A percentile compares a stretch with the other conserved stretches of the same genome.
Conservation (phyloP, 2,113 vertebrate species). For the Petroica traversi region DNA sequence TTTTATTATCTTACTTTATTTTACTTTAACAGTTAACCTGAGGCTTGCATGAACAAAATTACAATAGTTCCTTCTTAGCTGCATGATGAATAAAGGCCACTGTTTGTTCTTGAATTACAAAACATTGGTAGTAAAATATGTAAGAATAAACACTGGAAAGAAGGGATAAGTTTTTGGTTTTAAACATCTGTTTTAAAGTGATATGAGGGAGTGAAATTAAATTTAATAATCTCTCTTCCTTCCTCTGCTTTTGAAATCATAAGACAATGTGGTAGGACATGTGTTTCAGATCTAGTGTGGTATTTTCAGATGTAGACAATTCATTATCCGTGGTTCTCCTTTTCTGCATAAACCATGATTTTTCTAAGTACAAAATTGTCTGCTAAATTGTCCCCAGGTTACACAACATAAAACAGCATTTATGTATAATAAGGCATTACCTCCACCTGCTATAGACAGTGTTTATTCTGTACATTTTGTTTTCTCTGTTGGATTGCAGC, state of each 20-base stretch:
- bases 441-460: slow-evolving; percentile 43
- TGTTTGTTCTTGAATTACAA: slow-evolving; percentile 2
- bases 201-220: slow-evolving; percentile 54
- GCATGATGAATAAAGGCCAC: background rate
- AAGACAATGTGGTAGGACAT: slow-evolving; percentile 49
- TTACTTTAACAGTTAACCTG: background rate
- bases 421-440: slow-evolving; percentile 34
- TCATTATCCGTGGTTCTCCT: slow-evolving; percentile 61
- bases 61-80: background rate
- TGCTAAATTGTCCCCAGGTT: slow-evolving; percentile 59
- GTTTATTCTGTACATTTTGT: slow-evolving; percentile 39
- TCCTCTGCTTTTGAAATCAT: slow-evolving; percentile 61
- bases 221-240: slow-evolving; percentile 69
- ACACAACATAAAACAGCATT: slow-evolving; percentile 39
- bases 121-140: slow-evolving; percentile 8
- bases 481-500: background rate
- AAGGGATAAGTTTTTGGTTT: slow-evolving; percentile 33
- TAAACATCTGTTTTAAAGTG: slow-evolving; percentile 69
- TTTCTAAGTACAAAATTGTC: slow-evolving; percentile 31
- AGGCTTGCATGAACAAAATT: background rate
- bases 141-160: slow-evolving; percentile 31
- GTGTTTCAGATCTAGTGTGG: slow-evolving; percentile 64
- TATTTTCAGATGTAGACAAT: slow-evolving; percentile 68
- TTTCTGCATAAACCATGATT: slow-evolving; percentile 56
- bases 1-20: background rate